Evolutionary conservation across 2,888 invertebrate species (phyloP), one percentile per base, ranked within the genome.

Genomic region (Ellobium chinense): DNA sequence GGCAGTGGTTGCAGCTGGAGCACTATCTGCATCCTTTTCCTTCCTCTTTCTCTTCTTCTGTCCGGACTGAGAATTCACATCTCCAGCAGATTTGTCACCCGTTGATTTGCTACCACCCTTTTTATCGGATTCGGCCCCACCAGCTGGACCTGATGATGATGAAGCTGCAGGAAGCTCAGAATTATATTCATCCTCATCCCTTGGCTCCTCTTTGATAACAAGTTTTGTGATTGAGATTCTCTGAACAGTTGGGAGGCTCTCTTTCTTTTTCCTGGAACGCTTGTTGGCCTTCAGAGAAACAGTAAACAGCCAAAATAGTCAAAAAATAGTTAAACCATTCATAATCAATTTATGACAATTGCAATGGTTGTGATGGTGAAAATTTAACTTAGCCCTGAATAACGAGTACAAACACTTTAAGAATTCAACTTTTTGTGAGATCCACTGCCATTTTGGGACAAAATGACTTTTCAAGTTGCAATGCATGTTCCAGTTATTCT

Each of bases 31-130:
- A 31, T 75, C 70, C 29, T 83, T 83, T n/a, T 79, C 75, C 46
- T 83, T 81, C 58, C 79, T 78, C 31, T 36, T 73, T 34, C 78
- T 83, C 63, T 83, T 83, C 36, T 70, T 73, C 9, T 18, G 12
- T 4, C 63, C 56, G 7, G 46, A 54, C 27, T 63, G 65, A 37
- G 14, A 31, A 1, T 3, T 2, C 7, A 36, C 39, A 1, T 69
- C 77, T 29, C 18, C 27, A n/a, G 63, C 27, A 1, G 31, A 0
- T 46, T 29, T 63, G 7, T 39, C 46, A 37, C 37, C 3, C 18
- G n/a, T 29, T 37, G 66, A 63, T n/a, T 70, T 56, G 27, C 68
- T 68, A 21, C 60, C 77, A 24, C 14, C 46, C 24, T 79, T 79
- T n/a, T 75, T 78, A 27, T 72, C 69, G 1, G 27, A 31, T 24